Percentiles rank a stretch among this genome's conserved stretches.
Conservation (phyloP, 2,113 vertebrate genomes). For the Pleuronectes platessa region DNA sequence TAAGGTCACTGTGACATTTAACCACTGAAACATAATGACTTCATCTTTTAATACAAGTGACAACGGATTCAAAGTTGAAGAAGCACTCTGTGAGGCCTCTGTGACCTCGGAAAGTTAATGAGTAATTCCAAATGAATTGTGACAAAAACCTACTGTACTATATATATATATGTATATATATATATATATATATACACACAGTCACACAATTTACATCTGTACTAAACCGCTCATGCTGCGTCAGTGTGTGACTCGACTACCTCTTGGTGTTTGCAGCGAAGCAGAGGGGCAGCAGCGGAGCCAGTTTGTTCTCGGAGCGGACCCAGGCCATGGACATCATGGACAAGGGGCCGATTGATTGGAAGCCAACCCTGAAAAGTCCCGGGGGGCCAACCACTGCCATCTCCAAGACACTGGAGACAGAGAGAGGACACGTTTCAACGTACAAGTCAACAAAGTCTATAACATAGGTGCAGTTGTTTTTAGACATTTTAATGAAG, state of each 20-base stretch:
- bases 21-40: too few species aligned
- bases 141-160: too few species aligned
- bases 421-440: background rate
- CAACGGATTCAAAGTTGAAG: too few species aligned
- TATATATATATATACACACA: too few species aligned
- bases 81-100: too few species aligned
- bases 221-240: too few species aligned
- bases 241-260: slow-evolving; percentile 36
- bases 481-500: background rate
- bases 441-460: background rate
- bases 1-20: too few species aligned
- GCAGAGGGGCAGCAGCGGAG: slow-evolving; percentile 75
- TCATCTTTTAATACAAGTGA: too few species aligned
- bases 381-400: slow-evolving; percentile 75
- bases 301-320: slow-evolving; percentile 60
- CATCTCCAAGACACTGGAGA: slow-evolving; percentile 70
- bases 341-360: slow-evolving; percentile 21
- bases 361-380: slow-evolving; percentile 57
- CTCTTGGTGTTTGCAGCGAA: slow-evolving; percentile 74
- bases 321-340: slow-evolving; percentile 67
- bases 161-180: too few species aligned
- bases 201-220: too few species aligned
- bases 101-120: too few species aligned
- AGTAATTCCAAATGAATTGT: too few species aligned
- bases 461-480: background rate